Evolutionary conservation across 2,113 vertebrate species (phyloP), one percentile per base, ranked within the genome.

Genomic region (Corvus moneduloides): DNA sequence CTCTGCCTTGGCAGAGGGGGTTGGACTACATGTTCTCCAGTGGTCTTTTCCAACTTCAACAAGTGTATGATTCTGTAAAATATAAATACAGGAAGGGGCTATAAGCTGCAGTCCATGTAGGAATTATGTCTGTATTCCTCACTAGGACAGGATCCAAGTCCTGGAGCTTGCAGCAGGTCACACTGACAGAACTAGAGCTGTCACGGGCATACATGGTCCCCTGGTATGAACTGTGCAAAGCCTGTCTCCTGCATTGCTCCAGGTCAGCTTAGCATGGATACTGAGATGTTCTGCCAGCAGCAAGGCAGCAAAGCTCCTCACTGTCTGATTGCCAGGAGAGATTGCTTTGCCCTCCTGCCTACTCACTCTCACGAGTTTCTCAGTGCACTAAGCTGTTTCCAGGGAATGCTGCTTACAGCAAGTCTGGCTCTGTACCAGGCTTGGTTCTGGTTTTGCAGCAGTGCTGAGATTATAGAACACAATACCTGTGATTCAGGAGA

Each of bases 291-390:
- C 41, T 72, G 56, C 54, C 44, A 63, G 35, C 55, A 93, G 46
- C 0, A 0, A 73, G 41, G 43, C 55, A 84, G 87, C 66, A 49
- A 48, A 87, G 44, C 90, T 89, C 19, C 61, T 72, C 2, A 0
- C 58, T 82, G 37, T 46, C 68, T 33, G 44, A 78, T 63, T 74
- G 52, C 46, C 82, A 41, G 44, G 30, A 78, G 58, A 83, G 13
- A 32, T 67, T 55, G 52, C n/a, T 87, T 87, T 72, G 26, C 54
- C 20, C 9, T 72, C 23, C 80, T 74, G 26, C 48, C 61, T 62
- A 16, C 46, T 69, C 0, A 0, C 8, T 69, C 46, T 63, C n/a
- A 16, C 0, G 15, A 49, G 54, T 51, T 79, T 44, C 73, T 89
- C 69, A 4, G 33, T 61, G 33, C 35, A 20, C 62, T 54, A 67